phyloP scores from a whole-genome alignment of 1,140 invertebrate genomes.

The Lamellibrachia luymesi region DNA sequence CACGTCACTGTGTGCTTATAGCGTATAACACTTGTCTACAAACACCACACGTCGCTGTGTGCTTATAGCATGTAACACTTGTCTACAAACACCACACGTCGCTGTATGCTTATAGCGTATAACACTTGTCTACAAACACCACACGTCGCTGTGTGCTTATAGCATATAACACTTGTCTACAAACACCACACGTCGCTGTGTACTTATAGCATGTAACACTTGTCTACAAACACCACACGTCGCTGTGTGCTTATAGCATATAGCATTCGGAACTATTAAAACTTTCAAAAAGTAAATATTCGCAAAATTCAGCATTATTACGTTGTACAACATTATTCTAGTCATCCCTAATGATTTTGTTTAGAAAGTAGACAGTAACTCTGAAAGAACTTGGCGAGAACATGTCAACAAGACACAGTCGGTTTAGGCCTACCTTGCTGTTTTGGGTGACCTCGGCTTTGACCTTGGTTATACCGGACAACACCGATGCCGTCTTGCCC shows the following conservation, averaged over 20 bases:
- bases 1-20: background rate
- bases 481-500: constrained; percentile 34
- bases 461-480: constrained; percentile 32
- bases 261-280: background rate
- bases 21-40: constrained; percentile 26
- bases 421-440: constrained; percentile 33
- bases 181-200: background rate
- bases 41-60: background rate
- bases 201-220: background rate
- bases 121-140: constrained; percentile 26
- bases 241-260: background rate
- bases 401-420: background rate
- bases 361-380: background rate
- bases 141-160: background rate
- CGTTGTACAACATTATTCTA: background rate
- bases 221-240: constrained; percentile 20
- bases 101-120: background rate
- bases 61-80: background rate
- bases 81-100: constrained; percentile 20
- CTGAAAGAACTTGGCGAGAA: constrained; percentile 25
- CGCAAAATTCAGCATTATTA: no score
- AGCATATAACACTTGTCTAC: constrained; percentile 25
- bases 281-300: no score
- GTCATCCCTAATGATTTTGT: background rate
- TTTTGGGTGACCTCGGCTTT: constrained; percentile 37